Conservation (phyloP, 2,113 vertebrate species). For the Tachuris rubrigastra region DNA sequence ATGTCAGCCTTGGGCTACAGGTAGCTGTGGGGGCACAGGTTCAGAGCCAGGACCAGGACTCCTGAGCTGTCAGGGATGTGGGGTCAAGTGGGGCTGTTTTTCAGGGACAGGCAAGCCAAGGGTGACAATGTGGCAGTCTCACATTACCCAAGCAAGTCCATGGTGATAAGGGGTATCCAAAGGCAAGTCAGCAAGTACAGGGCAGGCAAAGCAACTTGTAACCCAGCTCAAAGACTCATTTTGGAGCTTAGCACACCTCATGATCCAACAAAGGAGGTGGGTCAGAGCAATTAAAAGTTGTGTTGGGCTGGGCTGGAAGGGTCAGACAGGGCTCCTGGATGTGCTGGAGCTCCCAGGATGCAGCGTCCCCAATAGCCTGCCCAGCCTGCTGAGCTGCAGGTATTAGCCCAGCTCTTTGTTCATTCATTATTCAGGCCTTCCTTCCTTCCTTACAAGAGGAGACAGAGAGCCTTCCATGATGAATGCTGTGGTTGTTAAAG, state of each 20-base stretch:
- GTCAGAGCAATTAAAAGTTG: not conserved
- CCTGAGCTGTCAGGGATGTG: not conserved
- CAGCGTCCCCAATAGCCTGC: not conserved
- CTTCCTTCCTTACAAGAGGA: constrained; percentile 21
- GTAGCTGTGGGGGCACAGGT: not conserved
- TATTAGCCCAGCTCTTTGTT: not conserved
- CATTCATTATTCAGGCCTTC: constrained; percentile 51
- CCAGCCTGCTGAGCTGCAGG: not conserved
- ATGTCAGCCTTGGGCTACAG: not conserved
- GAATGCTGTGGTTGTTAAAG: constrained; percentile 45
- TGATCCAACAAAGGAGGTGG: not conserved
- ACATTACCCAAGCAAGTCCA: not conserved
- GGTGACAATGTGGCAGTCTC: not conserved
- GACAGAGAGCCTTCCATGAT: constrained; percentile 31
- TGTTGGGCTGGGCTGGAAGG: not conserved
- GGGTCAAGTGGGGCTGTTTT: not conserved
- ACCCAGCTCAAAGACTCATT: not conserved
- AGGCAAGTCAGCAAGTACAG: not conserved
- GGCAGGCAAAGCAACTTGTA: not conserved
- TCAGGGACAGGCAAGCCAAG: not conserved
- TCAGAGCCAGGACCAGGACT: not conserved
- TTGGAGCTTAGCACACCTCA: not conserved
- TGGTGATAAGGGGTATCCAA: accelerated
- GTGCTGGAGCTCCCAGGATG: not conserved
- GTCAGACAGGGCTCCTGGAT: not conserved